Evolutionary conservation across 2,888 invertebrate species (phyloP).

Genomic region (Arge pagana): DNA sequence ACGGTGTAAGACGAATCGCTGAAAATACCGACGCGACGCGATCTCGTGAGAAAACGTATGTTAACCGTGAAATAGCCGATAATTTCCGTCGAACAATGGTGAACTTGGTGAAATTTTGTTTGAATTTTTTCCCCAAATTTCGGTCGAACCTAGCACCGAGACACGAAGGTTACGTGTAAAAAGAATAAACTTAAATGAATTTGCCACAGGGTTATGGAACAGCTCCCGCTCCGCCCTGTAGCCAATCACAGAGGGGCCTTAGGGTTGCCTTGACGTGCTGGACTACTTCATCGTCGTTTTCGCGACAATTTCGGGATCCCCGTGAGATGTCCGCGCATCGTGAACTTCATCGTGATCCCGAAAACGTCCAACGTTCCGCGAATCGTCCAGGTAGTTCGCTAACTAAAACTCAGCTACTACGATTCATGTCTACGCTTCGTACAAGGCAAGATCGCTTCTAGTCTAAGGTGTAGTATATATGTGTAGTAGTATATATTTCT

Average conservation of each 20-base stretch:
- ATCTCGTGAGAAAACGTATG: no score
- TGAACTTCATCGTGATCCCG: not conserved
- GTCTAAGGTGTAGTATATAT: constrained; percentile 19
- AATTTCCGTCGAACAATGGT: no score
- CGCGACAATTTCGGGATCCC: constrained; percentile 2
- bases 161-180: constrained; percentile 5
- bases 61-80: no score
- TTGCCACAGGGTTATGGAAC: constrained; percentile 25
- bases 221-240: constrained; percentile 26
- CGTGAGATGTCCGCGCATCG: not conserved
- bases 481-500: not conserved
- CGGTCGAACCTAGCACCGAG: no score
- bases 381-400: constrained; percentile 22
- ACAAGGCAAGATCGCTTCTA: constrained; percentile 28
- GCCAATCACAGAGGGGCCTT: constrained; percentile 27
- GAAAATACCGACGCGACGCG: no score
- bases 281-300: no score
- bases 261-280: constrained; percentile 22
- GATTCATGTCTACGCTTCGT: constrained; percentile 30
- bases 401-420: constrained; percentile 27
- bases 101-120: no score
- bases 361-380: constrained; percentile 14
- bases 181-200: constrained; percentile 23
- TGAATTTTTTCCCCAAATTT: no score
- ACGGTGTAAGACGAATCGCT: no score